A percentile compares a stretch with the other conserved stretches of the same genome.
Conservation (phyloP, 2,797 vertebrate species). For the Pseudochirops corinnae region DNA sequence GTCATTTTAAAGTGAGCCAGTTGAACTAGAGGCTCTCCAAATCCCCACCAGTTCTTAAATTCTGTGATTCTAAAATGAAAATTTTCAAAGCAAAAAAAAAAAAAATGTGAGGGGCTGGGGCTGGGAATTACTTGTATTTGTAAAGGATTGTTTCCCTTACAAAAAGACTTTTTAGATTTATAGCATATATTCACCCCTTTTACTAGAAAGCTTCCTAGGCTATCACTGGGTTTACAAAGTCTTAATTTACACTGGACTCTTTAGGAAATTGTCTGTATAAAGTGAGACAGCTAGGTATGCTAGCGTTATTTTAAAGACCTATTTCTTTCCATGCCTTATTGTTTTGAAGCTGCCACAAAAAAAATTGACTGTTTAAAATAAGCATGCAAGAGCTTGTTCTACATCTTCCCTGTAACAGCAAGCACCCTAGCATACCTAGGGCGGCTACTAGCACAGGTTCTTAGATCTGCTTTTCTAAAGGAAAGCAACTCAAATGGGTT, state of each 20-base stretch:
- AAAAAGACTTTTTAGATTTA: constrained; percentile 51
- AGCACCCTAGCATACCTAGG: too few species aligned
- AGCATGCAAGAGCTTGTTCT: constrained; percentile 17
- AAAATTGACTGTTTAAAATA: not conserved
- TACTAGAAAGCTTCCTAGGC: not conserved
- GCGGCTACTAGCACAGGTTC: too few species aligned
- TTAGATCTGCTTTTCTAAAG: too few species aligned
- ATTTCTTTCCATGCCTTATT: not conserved
- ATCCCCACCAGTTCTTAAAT: not conserved
- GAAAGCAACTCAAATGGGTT: too few species aligned
- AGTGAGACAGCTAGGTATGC: not conserved
- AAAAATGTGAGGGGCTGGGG: not conserved
- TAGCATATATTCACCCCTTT: constrained; percentile 26
- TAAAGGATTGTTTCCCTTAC: not conserved
- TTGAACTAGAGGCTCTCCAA: not conserved
- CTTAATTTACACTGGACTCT: constrained; percentile 7
- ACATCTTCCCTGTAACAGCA: too few species aligned
- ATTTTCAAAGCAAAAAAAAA: constrained; percentile 53
- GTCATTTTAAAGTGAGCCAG: not conserved
- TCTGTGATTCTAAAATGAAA: not conserved
- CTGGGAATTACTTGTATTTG: constrained; percentile 27
- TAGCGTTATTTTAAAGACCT: not conserved
- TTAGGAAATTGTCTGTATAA: not conserved
- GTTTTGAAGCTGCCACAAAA: not conserved
- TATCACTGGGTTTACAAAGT: constrained; percentile 30